A percentile compares a stretch with the other conserved stretches of the same genome.
These are phyloP conservation scores for Hoplias malabaricus DNA, from an alignment of 2,113 vertebrate genomes.

Conservation along the genomic window DNA sequence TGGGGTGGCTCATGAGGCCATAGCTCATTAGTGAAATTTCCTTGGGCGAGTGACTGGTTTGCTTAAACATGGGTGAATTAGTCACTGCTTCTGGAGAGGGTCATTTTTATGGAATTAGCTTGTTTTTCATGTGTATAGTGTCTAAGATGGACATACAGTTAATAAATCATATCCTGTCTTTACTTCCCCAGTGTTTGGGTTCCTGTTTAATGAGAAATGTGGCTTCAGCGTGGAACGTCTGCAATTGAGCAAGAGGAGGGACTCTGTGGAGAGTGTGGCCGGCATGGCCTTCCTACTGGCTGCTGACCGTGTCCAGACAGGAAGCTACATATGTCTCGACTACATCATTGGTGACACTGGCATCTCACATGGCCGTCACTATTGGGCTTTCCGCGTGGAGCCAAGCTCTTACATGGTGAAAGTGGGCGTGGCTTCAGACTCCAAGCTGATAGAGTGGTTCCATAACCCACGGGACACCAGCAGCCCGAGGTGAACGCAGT, in stretches of 20 bases:
- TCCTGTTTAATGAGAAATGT: slow-evolving; percentile 94
- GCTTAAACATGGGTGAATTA: not conserved
- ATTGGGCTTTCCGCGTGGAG: slow-evolving; percentile 92
- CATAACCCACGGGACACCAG: slow-evolving; percentile 85
- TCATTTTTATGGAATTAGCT: not conserved
- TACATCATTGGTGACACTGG: slow-evolving; percentile 92
- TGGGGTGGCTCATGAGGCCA: not conserved
- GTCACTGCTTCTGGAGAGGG: not conserved
- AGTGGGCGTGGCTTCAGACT: slow-evolving; percentile 88
- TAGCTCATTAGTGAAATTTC: not conserved
- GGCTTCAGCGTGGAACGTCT: slow-evolving; percentile 89
- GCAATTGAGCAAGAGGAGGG: slow-evolving; percentile 78
- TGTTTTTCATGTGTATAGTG: not conserved
- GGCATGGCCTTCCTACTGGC: slow-evolving; percentile 84
- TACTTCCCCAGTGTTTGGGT: slow-evolving; percentile 81
- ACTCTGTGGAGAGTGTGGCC: slow-evolving; percentile 87
- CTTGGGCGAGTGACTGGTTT: not conserved
- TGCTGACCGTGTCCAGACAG: slow-evolving; percentile 87
- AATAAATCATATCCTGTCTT: not conserved
- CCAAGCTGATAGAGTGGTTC: slow-evolving; percentile 91
- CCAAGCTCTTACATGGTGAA: slow-evolving; percentile 90
- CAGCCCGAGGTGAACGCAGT: slow-evolving; percentile 84
- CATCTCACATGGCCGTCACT: slow-evolving; percentile 89
- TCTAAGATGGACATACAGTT: not conserved
- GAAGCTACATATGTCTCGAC: slow-evolving; percentile 86